Evolutionary conservation across 2,113 vertebrate species (phyloP).

Genomic region (Albula glossodonta): DNA sequence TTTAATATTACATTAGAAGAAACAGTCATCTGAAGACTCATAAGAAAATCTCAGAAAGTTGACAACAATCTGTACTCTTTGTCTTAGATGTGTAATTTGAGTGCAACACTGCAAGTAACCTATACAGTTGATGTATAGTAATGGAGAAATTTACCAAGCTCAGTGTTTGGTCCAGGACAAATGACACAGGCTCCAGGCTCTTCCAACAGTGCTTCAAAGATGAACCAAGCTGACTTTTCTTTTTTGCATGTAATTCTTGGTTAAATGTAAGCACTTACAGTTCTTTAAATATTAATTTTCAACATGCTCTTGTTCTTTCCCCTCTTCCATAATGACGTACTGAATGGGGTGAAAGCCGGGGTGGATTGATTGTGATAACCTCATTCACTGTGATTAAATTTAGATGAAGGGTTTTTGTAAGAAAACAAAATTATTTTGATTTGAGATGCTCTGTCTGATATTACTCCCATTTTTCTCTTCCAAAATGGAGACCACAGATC

Average conservation of each 20-base stretch:
- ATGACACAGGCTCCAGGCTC: neutral
- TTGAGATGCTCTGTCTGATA: constrained; percentile 37
- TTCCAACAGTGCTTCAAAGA: neutral
- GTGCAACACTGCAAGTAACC: neutral
- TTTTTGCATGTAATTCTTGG: constrained; percentile 2
- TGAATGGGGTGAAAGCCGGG: constrained; percentile 46
- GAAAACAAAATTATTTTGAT: constrained; percentile 53
- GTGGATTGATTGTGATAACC: constrained; percentile 43
- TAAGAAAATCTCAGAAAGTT: neutral
- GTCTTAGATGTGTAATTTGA: neutral
- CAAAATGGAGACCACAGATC: constrained; percentile 52
- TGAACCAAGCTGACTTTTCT: neutral
- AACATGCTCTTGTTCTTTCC: constrained; percentile 29
- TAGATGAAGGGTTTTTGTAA: constrained; percentile 57
- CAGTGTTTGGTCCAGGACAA: neutral
- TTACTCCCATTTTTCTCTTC: constrained; percentile 51
- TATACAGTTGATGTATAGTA: neutral
- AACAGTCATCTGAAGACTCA: neutral
- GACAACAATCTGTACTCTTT: neutral
- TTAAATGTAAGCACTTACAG: constrained; percentile 59
- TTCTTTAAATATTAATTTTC: constrained; percentile 62
- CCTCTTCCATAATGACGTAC: constrained; percentile 31
- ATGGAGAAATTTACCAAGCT: neutral
- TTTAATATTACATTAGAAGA: constrained; percentile 62
- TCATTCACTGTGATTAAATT: constrained; percentile 34